Conservation (phyloP, 2,113 vertebrate species). For the Leptobrachium leishanense region DNA sequence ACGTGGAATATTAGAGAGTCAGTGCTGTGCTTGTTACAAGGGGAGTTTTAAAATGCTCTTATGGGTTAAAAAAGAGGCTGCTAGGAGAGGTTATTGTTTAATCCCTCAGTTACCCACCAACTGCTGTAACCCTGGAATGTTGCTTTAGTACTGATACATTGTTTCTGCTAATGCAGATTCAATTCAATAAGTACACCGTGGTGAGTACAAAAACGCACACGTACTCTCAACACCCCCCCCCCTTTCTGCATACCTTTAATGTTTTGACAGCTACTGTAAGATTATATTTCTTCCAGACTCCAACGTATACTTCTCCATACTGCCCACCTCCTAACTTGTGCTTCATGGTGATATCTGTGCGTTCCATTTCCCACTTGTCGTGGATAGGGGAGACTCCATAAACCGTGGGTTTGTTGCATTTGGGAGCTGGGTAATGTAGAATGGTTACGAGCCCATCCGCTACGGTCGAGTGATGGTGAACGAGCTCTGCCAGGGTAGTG, state of each 20-base stretch:
- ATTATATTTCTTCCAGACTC: slow-evolving; percentile 97
- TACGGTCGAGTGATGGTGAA: slow-evolving; percentile 97
- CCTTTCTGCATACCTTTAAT: slow-evolving; percentile 76
- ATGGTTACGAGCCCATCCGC: slow-evolving; percentile 97
- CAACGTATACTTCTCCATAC: slow-evolving; percentile 97
- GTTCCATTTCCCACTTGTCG: slow-evolving; percentile 99
- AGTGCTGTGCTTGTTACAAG: too few relatives aligned
- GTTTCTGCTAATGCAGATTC: too few relatives aligned
- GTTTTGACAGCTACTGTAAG: slow-evolving; percentile 98
- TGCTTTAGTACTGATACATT: too few relatives aligned
- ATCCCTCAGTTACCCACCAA: too few relatives aligned
- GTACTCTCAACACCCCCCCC: too few relatives aligned
- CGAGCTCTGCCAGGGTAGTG: slow-evolving; percentile 91
- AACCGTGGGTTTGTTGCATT: slow-evolving; percentile 98
- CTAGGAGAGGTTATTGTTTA: too few relatives aligned
- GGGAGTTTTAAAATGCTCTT: too few relatives aligned
- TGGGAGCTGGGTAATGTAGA: slow-evolving; percentile 95
- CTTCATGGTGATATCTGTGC: slow-evolving; percentile 99
- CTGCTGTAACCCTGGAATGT: too few relatives aligned
- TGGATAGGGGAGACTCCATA: slow-evolving; percentile 99
- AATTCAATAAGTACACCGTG: too few relatives aligned
- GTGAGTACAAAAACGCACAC: too few relatives aligned
- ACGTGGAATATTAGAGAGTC: too few relatives aligned
- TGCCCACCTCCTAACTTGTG: slow-evolving; percentile 98
- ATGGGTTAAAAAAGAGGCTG: too few relatives aligned